Percentiles rank a stretch among this genome's conserved stretches.
Evolutionary conservation across 1,140 invertebrate species (phyloP).

Genomic region (Micrasema longulum): DNA sequence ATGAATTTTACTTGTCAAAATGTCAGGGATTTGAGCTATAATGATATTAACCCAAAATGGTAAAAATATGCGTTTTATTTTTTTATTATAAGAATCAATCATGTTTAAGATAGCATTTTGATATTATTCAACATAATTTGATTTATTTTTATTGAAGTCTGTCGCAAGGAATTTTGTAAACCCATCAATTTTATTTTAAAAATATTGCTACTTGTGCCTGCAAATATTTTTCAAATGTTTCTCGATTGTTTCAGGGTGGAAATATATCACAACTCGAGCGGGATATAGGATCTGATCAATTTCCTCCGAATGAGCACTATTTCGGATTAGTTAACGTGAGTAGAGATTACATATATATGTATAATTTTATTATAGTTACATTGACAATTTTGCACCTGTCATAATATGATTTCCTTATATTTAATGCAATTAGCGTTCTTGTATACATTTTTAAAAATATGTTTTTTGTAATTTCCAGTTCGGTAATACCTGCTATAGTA

Average conservation of each 20-base stretch:
- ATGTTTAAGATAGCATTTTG: too few species aligned
- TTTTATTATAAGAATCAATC: too few species aligned
- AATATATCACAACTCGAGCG: constrained; percentile 98
- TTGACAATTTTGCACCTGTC: too few species aligned
- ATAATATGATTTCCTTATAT: too few species aligned
- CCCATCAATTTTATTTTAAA: background rate
- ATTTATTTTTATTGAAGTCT: background rate
- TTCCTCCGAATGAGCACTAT: constrained; percentile 98
- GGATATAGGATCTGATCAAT: constrained; percentile 97
- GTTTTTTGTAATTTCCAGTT: constrained; percentile 80
- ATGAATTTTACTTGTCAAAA: constrained; percentile 46
- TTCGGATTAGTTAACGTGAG: constrained; percentile 98
- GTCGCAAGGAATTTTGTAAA: constrained; percentile 1
- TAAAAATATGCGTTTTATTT: constrained; percentile 10
- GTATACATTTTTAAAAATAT: too few species aligned
- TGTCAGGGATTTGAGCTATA: constrained; percentile 43
- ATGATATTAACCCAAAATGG: constrained; percentile 46
- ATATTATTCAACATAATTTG: too few species aligned
- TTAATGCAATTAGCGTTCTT: too few species aligned
- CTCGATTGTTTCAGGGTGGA: constrained; percentile 80
- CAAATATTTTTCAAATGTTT: constrained; percentile 21
- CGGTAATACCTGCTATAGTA: constrained; percentile 99
- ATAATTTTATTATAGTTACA: background rate
- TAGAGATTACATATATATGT: constrained; percentile 54
- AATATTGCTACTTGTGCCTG: constrained; percentile 4